phyloP scores from a whole-genome alignment of 2,888 invertebrate species.

The Margaritifera margaritifera region DNA sequence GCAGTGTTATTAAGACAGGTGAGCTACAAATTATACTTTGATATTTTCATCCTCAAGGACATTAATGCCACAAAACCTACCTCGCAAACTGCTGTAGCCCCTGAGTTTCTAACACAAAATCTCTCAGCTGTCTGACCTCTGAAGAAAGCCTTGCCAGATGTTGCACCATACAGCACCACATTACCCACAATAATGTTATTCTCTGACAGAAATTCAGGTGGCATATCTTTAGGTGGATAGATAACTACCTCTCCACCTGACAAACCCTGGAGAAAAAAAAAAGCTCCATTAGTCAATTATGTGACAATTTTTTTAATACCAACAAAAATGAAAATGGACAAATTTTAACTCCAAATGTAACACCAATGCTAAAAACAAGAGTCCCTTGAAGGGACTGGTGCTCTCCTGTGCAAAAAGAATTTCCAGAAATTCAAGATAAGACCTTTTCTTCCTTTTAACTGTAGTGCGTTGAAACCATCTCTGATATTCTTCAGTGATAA shows the following conservation, averaged over 20 bases:
- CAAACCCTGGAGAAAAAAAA: slow-evolving; percentile 79
- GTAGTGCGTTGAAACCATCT: too few species aligned
- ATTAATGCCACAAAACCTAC: slow-evolving; percentile 66
- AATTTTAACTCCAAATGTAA: too few species aligned
- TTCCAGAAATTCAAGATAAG: too few species aligned
- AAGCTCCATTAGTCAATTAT: not conserved
- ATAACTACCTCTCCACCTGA: slow-evolving; percentile 96
- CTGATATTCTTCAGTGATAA: too few species aligned
- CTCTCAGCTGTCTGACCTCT: slow-evolving; percentile 97
- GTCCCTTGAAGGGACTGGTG: not conserved
- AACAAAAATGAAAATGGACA: too few species aligned
- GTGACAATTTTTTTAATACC: too few species aligned
- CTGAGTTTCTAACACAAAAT: slow-evolving; percentile 98
- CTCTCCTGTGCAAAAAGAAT: too few species aligned
- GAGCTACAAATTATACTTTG: too few species aligned
- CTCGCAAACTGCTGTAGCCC: slow-evolving; percentile 95
- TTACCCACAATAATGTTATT: slow-evolving; percentile 98
- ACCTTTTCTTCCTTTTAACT: too few species aligned
- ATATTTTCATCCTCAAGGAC: too few species aligned
- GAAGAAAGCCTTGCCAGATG: slow-evolving; percentile 93
- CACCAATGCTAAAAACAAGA: not conserved
- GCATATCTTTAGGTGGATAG: slow-evolving; percentile 88
- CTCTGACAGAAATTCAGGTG: slow-evolving; percentile 86
- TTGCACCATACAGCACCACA: slow-evolving; percentile 98
- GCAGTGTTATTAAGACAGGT: too few species aligned